Conservation (phyloP, 1,140 invertebrate genomes). For the Aphelenchoides fujianensis region DNA sequence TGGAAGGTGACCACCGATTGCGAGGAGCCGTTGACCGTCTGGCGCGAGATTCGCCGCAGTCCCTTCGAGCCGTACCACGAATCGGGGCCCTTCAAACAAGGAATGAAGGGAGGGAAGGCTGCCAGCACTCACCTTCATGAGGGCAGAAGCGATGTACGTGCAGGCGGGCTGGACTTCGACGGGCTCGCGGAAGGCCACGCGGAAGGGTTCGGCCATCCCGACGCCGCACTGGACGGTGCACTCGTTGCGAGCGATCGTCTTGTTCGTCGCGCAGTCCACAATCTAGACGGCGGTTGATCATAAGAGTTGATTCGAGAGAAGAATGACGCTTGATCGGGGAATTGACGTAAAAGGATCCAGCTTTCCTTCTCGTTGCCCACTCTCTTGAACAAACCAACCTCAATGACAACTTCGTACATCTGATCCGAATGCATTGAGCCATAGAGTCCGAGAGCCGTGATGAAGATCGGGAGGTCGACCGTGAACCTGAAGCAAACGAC, state of each 20-base stretch:
- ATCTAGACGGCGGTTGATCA: no score
- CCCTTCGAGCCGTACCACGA: slow-evolving; percentile 84
- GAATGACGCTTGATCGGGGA: no score
- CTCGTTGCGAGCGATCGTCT: slow-evolving; percentile 75
- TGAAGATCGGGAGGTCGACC: slow-evolving; percentile 77
- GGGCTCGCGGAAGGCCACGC: slow-evolving; percentile 84
- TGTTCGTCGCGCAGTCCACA: slow-evolving; percentile 74
- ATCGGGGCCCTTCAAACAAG: slow-evolving; percentile 73
- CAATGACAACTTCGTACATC: slow-evolving; percentile 77
- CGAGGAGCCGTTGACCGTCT: slow-evolving; percentile 65
- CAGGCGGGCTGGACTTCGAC: slow-evolving; percentile 77
- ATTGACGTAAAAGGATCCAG: no score
- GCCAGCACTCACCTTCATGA: slow-evolving; percentile 70
- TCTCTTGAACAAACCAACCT: no score
- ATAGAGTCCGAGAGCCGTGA: slow-evolving; percentile 82
- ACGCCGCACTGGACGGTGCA: slow-evolving; percentile 77
- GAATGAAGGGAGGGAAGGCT: neutral
- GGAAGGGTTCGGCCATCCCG: slow-evolving; percentile 77
- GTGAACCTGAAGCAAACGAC: slow-evolving; percentile 70
- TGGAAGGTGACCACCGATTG: slow-evolving; percentile 77
- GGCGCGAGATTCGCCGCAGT: slow-evolving; percentile 73
- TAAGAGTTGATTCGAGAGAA: slow-evolving; percentile 26
- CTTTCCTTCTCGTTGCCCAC: no score
- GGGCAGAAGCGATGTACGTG: slow-evolving; percentile 78
- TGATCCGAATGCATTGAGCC: slow-evolving; percentile 78